A percentile compares a stretch with the other conserved stretches of the same genome.
phyloP scores from a whole-genome alignment of 2,113 vertebrate species.

The Mus pahari region DNA sequence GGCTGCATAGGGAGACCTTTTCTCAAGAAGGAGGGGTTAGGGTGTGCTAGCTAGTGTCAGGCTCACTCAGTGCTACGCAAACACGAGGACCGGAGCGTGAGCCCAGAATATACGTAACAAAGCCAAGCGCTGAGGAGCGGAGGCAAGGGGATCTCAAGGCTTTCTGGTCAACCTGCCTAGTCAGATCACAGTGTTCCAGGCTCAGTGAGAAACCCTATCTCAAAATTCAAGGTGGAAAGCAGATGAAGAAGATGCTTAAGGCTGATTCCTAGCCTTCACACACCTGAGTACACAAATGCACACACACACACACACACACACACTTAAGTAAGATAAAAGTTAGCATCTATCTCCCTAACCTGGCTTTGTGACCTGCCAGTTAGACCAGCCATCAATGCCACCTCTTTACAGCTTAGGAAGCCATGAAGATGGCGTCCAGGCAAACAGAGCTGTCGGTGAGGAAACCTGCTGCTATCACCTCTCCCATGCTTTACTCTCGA shows the following conservation, averaged over 20 bases:
- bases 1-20: not conserved
- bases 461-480: not conserved
- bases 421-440: not conserved
- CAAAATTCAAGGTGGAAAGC: not conserved
- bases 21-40: not conserved
- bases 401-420: not conserved
- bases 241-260: not conserved
- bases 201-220: not conserved
- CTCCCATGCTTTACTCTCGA: not conserved
- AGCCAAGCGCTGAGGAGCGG: not conserved
- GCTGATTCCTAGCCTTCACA: not conserved
- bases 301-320: not conserved
- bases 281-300: not conserved
- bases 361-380: not conserved
- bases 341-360: not conserved
- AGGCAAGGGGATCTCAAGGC: not conserved
- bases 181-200: not conserved
- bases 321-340: not conserved
- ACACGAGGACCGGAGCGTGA: not conserved
- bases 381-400: accelerated
- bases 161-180: not conserved
- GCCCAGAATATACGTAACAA: not conserved
- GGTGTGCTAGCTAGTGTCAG: not conserved
- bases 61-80: not conserved
- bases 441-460: not conserved